A percentile compares a stretch with the other conserved stretches of the same genome.
Evolutionary conservation across 2,797 vertebrate genomes (phyloP).

Genomic region (Cetoscarus ocellatus): DNA sequence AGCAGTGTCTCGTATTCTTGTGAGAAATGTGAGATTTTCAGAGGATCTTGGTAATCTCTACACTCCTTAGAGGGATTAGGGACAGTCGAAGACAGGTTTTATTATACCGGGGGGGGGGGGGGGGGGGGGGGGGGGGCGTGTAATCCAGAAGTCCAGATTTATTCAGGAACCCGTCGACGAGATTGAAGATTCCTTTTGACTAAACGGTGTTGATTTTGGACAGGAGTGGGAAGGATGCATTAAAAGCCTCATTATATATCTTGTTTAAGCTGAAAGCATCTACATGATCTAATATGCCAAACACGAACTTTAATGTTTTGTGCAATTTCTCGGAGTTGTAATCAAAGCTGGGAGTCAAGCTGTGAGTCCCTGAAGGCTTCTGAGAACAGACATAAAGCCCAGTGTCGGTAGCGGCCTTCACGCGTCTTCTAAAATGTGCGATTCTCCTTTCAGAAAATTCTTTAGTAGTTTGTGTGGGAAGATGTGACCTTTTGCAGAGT

Average conservation of each 20-base stretch:
- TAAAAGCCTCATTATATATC: too few relatives aligned
- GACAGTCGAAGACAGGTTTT: conserved; percentile 72
- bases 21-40: conserved; percentile 64
- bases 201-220: conserved; percentile 20
- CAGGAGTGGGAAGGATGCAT: neutral
- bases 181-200: conserved; percentile 27
- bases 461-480: conserved; percentile 45
- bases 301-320: neutral
- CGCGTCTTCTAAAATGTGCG: conserved; percentile 21
- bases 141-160: conserved; percentile 74
- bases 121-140: conserved; percentile 38
- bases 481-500: conserved; percentile 65
- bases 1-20: conserved; percentile 43
- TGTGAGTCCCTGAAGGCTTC: neutral
- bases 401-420: conserved; percentile 16
- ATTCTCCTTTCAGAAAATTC: conserved; percentile 42
- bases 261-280: too few relatives aligned
- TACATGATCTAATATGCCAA: too few relatives aligned
- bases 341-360: conserved; percentile 1
- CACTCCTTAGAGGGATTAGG: conserved; percentile 75
- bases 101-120: conserved; percentile 46
- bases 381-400: neutral
- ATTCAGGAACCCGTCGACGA: conserved; percentile 56
- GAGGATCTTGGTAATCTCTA: conserved; percentile 75
- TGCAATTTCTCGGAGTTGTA: neutral